Conservation (phyloP, 2,113 vertebrate species). For the Acanthochromis polyacanthus region DNA sequence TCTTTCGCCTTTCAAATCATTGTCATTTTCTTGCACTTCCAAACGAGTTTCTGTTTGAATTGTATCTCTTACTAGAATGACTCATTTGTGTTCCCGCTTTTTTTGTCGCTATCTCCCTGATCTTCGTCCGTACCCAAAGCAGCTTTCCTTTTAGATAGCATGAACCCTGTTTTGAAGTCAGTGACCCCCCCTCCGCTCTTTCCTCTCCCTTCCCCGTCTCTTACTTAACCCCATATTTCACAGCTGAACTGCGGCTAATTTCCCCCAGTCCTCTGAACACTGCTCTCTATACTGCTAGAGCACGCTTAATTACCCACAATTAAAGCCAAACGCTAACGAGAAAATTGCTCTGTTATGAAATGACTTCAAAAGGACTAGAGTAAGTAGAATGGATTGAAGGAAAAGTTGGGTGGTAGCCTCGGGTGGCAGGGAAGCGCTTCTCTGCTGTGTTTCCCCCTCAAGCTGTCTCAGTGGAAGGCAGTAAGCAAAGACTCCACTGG, state of each 20-base stretch:
- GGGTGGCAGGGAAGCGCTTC: constrained; percentile 63
- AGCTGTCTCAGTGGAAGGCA: constrained; percentile 63
- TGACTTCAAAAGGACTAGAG: constrained; percentile 78
- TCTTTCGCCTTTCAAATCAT: constrained; percentile 10
- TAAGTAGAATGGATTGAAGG: constrained; percentile 79
- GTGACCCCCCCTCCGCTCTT: constrained; percentile 70
- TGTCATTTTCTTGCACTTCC: constrained; percentile 36
- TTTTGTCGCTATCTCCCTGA: not conserved
- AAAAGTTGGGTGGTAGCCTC: constrained; percentile 70
- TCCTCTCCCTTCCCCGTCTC: constrained; percentile 65
- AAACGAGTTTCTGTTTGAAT: constrained; percentile 22
- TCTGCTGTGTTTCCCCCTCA: constrained; percentile 39
- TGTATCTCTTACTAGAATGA: constrained; percentile 28
- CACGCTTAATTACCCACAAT: constrained; percentile 89
- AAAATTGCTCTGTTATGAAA: constrained; percentile 88
- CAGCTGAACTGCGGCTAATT: constrained; percentile 86
- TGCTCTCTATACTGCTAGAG: constrained; percentile 75
- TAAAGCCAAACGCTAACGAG: constrained; percentile 85
- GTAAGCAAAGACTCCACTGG: constrained; percentile 72
- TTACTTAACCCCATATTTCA: constrained; percentile 87
- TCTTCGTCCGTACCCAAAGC: constrained; percentile 42
- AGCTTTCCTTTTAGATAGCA: constrained; percentile 50
- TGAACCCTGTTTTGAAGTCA: constrained; percentile 75
- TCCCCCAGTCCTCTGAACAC: constrained; percentile 79
- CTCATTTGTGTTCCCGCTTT: constrained; percentile 30